Evolutionary conservation across 2,113 vertebrate genomes (phyloP).

Genomic region (Lepus europaeus): DNA sequence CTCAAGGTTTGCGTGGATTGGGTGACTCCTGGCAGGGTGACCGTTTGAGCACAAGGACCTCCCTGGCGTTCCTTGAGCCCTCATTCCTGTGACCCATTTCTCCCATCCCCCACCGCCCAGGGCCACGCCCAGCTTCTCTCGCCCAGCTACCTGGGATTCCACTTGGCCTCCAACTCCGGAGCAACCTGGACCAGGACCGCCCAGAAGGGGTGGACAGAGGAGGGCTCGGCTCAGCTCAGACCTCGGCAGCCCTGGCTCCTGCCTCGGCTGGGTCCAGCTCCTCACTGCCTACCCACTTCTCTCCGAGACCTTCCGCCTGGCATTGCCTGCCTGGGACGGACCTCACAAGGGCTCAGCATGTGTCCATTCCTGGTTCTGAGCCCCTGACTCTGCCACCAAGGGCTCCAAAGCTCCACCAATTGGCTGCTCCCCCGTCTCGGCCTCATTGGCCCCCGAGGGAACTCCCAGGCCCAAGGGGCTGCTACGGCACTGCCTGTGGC

Average conservation of each 20-base stretch:
- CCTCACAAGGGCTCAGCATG: not conserved
- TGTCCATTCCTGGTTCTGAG: not conserved
- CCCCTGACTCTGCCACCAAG: fast-evolving
- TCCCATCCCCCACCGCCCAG: not conserved
- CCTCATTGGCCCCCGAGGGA: not conserved
- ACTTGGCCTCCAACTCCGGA: not conserved
- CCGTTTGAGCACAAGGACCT: not conserved
- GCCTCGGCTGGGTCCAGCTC: no score
- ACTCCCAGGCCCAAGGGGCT: not conserved
- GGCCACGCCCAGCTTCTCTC: not conserved
- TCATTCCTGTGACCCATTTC: no score
- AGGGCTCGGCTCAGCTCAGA: not conserved
- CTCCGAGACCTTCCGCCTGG: not conserved
- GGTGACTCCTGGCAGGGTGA: no score
- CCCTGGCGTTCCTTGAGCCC: not conserved
- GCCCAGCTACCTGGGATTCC: not conserved
- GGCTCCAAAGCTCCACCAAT: not conserved
- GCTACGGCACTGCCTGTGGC: not conserved
- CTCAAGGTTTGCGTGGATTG: no score
- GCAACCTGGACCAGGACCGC: no score
- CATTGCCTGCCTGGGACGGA: not conserved
- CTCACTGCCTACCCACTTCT: not conserved
- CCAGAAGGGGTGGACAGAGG: not conserved
- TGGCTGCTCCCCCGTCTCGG: not conserved
- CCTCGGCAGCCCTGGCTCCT: not conserved